Conservation (phyloP, 2,888 invertebrate genomes). For the Orthosia incerta region DNA sequence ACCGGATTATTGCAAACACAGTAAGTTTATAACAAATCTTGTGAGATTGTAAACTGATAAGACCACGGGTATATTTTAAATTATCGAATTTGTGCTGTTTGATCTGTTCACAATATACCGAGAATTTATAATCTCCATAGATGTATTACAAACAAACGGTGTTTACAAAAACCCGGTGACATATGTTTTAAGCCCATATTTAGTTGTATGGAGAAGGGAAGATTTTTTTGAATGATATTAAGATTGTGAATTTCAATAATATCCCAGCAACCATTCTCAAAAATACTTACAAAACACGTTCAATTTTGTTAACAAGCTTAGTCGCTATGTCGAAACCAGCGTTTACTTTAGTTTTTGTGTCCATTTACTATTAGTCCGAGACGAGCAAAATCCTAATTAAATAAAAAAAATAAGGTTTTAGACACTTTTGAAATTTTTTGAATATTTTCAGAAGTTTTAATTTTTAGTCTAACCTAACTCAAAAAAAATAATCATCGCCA, state of each 20-base stretch:
- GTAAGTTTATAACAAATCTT: too few species aligned
- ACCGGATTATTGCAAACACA: too few species aligned
- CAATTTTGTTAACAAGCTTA: conserved; percentile 28
- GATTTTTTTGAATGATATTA: neutral
- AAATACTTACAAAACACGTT: conserved; percentile 48
- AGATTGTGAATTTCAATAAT: neutral
- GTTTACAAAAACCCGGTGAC: too few species aligned
- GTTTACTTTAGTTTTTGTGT: conserved; percentile 22
- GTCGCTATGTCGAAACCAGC: conserved; percentile 6
- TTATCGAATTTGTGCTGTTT: too few species aligned
- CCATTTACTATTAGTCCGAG: conserved; percentile 34
- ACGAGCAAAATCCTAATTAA: conserved; percentile 36
- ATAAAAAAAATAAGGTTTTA: conserved; percentile 22
- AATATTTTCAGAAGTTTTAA: neutral
- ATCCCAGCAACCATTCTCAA: conserved; percentile 17
- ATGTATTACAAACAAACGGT: too few species aligned
- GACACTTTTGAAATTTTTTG: neutral
- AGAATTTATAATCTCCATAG: too few species aligned
- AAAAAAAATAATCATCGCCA: too few species aligned
- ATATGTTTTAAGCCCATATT: neutral
- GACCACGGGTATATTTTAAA: too few species aligned
- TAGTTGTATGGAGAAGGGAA: conserved; percentile 14
- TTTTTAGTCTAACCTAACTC: neutral
- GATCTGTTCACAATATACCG: too few species aligned
- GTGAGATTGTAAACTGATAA: too few species aligned